Evolutionary conservation across 2,113 vertebrate genomes (phyloP).

Genomic region (Hippocampus barbouri): DNA sequence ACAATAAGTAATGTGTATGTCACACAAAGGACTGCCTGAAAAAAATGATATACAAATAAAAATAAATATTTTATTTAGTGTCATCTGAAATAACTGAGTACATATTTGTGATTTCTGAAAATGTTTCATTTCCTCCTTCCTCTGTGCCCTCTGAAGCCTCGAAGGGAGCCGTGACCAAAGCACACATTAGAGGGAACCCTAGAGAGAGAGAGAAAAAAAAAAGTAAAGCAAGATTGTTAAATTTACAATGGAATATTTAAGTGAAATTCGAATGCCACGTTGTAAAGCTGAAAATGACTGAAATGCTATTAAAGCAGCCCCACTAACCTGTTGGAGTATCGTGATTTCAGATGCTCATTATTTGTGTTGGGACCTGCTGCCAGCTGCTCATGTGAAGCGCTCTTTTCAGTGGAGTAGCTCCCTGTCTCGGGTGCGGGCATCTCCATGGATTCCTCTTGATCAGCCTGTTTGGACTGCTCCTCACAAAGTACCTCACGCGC

Average conservation of each 20-base stretch:
- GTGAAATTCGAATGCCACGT: neutral
- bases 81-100: neutral
- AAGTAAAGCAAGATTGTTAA: neutral
- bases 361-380: slow-evolving; percentile 3
- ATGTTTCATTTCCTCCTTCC: slow-evolving; percentile 75
- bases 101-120: neutral
- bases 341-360: slow-evolving; percentile 41
- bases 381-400: neutral
- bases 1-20: neutral
- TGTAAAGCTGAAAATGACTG: neutral
- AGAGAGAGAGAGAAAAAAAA: slow-evolving; percentile 24
- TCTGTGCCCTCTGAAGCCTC: slow-evolving; percentile 77
- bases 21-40: neutral
- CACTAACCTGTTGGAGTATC: slow-evolving; percentile 76
- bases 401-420: neutral
- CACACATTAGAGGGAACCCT: slow-evolving; percentile 81
- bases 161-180: slow-evolving; percentile 80
- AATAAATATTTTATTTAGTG: slow-evolving; percentile 58
- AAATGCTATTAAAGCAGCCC: neutral
- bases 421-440: slow-evolving; percentile 28
- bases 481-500: slow-evolving; percentile 43
- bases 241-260: neutral
- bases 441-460: slow-evolving; percentile 69
- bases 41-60: neutral
- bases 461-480: neutral